Percentiles rank a stretch among this genome's conserved stretches.
phyloP scores from a whole-genome alignment of 2,113 vertebrate species.

The Atractosteus spatula region DNA sequence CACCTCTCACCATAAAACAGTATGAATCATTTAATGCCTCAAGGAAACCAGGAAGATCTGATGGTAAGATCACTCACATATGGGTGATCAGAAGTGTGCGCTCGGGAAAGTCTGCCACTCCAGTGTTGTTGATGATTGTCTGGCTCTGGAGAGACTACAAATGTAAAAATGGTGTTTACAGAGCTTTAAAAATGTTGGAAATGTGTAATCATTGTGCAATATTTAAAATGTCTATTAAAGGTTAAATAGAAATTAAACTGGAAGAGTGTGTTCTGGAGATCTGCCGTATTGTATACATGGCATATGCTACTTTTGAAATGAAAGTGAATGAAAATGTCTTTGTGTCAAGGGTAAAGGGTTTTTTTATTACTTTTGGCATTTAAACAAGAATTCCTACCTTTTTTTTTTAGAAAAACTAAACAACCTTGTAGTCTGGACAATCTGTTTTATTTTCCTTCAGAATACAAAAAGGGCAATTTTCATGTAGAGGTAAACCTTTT shows the following conservation, averaged over 20 bases:
- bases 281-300: too few relatives aligned
- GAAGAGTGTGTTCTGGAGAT: too few relatives aligned
- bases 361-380: too few relatives aligned
- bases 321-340: too few relatives aligned
- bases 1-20: conserved; percentile 16
- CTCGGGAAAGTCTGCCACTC: not conserved
- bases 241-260: not conserved
- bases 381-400: too few relatives aligned
- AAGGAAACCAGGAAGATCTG: not conserved
- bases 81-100: conserved; percentile 15
- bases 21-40: conserved; percentile 15
- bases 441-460: too few relatives aligned
- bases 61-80: conserved; percentile 24
- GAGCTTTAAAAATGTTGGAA: conserved; percentile 60
- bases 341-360: too few relatives aligned
- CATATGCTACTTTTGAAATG: too few relatives aligned
- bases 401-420: too few relatives aligned
- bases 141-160: conserved; percentile 32
- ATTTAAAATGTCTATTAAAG: conserved; percentile 46
- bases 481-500: too few relatives aligned
- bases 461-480: too few relatives aligned
- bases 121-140: not conserved
- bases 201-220: conserved; percentile 60
- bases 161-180: conserved; percentile 59
- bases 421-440: too few relatives aligned